Base-by-base conservation (phyloP, 2,797 vertebrate genomes). In the Urophycis tenuis region DNA sequence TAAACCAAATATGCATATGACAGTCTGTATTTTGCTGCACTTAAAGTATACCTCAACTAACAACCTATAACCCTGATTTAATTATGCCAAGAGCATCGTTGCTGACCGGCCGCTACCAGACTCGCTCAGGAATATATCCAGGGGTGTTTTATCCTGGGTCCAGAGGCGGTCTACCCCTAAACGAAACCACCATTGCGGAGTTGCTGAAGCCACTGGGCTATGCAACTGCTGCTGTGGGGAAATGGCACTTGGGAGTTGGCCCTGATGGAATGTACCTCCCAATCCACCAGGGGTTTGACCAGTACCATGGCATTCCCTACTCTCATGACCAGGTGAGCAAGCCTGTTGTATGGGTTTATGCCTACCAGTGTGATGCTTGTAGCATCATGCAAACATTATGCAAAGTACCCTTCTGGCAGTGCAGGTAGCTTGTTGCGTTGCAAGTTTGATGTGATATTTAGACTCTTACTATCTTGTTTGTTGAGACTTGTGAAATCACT, bases 181-280 rank as follows among this genome's bases (percentile, higher is more conserved):
- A 95, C 0, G 97, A 99, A 89, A 94, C 96, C 87, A 98, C 97
- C 36, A 85, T 99, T 0, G 95, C 96, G 0, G 96, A 99, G 86
- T 75, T 98, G 75, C 87, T 99, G 79, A 95, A 93, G 80, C 90
- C 92, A 0, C 77, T 60, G 72, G 96, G 96, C 53, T 99, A 99
- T 1, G 88, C 94, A 67, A 98, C 96, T 0, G 96, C 95, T 53
- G 92, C 93, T 32, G 83, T 94, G 0, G 96, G 96, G 79, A 99
- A 99, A 87, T 99, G 96, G 97, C 96, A 99, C 73, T 89, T 99
- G 60, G 97, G 97, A 1, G 10, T 93, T 0, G 96, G 97, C 0
- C 1, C 35, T 0, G 91, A 94, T 0, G 93, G 96, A 67, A 93
- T 45, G 76, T 98, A 93, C 88, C 92, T 98, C 29, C 97, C 97